A percentile compares a stretch with the other conserved stretches of the same genome.
These are phyloP conservation scores for Drosophila biarmipes DNA, from an alignment of 1,140 invertebrate species.

Conservation along the genomic window DNA sequence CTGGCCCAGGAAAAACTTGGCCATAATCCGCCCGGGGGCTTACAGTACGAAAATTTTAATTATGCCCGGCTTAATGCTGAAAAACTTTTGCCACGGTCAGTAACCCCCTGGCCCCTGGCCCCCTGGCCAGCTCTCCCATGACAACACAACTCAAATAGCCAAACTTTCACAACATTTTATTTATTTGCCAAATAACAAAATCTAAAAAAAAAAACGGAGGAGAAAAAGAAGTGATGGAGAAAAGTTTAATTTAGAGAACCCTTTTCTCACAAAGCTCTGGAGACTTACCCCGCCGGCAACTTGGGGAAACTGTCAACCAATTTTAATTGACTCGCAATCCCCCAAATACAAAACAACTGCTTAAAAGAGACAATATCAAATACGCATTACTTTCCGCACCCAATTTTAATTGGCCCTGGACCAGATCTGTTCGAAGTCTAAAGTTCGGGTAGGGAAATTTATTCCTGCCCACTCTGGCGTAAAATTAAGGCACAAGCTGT, in stretches of 20 bases:
- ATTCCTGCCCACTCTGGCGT: constrained; percentile 59
- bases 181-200: constrained; percentile 64
- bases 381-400: constrained; percentile 62
- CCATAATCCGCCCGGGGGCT: constrained; percentile 67
- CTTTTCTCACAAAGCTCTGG: constrained; percentile 52
- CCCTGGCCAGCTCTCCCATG: constrained; percentile 6
- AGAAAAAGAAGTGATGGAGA: constrained; percentile 7
- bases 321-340: constrained; percentile 80
- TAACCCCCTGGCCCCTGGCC: background rate
- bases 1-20: constrained; percentile 43
- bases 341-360: constrained; percentile 9
- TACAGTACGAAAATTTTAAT: constrained; percentile 78
- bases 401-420: constrained; percentile 70
- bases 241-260: constrained; percentile 59
- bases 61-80: constrained; percentile 73
- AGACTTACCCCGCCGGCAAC: constrained; percentile 18
- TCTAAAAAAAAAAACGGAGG: background rate
- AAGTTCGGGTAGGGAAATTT: constrained; percentile 44
- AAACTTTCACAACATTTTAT: constrained; percentile 78
- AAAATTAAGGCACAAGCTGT: constrained; percentile 63
- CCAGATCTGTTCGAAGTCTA: constrained; percentile 9
- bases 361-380: constrained; percentile 57
- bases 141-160: constrained; percentile 50
- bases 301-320: constrained; percentile 63
- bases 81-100: constrained; percentile 69